Percentiles rank a stretch among this genome's conserved stretches.
Evolutionary conservation across 2,888 invertebrate genomes (phyloP).

Genomic region (Conus canariensis): DNA sequence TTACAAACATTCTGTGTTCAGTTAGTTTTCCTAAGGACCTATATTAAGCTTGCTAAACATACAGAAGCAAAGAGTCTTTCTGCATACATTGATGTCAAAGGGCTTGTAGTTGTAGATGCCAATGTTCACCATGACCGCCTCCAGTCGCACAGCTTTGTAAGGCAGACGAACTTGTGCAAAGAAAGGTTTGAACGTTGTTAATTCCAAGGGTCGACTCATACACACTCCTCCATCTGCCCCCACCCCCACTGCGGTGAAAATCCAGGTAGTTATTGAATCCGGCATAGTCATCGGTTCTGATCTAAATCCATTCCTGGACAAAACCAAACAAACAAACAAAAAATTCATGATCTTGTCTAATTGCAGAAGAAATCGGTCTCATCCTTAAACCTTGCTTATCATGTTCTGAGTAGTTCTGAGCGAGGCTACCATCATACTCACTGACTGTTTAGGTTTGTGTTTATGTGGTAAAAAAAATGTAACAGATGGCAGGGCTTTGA

Average conservation of each 20-base stretch:
- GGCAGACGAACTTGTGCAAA: conserved; percentile 59
- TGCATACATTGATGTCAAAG: conserved; percentile 48
- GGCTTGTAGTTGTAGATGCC: conserved; percentile 58
- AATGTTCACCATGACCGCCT: conserved; percentile 59
- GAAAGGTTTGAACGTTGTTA: conserved; percentile 55
- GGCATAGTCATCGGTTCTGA: conserved; percentile 51
- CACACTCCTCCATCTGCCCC: conserved; percentile 55
- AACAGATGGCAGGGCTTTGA: too few species aligned
- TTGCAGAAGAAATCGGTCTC: background rate
- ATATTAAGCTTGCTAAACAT: too few species aligned
- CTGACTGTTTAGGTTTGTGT: too few species aligned
- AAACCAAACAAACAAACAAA: background rate
- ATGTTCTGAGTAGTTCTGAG: background rate
- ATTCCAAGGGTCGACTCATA: conserved; percentile 52
- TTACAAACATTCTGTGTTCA: too few species aligned
- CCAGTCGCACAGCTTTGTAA: conserved; percentile 59
- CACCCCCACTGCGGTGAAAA: conserved; percentile 55
- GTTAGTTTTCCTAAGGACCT: too few species aligned
- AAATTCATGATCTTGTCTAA: too few species aligned
- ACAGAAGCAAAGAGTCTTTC: too few species aligned
- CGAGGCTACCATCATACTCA: too few species aligned
- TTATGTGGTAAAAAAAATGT: too few species aligned
- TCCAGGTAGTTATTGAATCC: conserved; percentile 61
- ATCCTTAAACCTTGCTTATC: background rate
- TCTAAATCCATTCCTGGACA: background rate